These are phyloP conservation scores for Bradysia coprophila DNA, from an alignment of 1,140 invertebrate genomes.

Conservation along the genomic window DNA sequence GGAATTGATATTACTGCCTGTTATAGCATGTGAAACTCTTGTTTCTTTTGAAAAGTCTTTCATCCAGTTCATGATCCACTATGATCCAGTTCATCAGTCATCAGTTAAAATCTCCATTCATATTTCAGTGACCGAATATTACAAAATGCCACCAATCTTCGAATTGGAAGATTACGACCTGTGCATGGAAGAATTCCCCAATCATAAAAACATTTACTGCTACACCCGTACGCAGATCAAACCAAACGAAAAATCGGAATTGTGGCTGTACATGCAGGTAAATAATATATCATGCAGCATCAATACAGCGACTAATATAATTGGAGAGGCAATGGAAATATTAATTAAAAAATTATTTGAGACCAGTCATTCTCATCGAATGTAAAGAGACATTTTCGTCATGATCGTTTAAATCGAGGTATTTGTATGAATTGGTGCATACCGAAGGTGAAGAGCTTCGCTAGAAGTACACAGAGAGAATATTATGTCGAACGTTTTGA, in stretches of 20 bases:
- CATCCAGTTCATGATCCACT: too few relatives aligned
- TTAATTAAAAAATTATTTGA: too few relatives aligned
- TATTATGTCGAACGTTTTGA: slow-evolving; percentile 5
- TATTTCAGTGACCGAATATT: slow-evolving; percentile 30
- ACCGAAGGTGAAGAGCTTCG: slow-evolving; percentile 1
- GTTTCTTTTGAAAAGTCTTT: too few relatives aligned
- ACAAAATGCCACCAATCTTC: slow-evolving; percentile 26
- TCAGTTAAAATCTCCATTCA: too few relatives aligned
- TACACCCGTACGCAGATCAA: slow-evolving; percentile 25
- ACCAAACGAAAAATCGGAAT: slow-evolving; percentile 11
- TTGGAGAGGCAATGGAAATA: neutral
- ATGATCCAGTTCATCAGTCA: too few relatives aligned
- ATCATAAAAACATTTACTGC: slow-evolving; percentile 22
- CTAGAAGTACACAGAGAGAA: slow-evolving; percentile 5
- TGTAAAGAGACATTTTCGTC: slow-evolving; percentile 27
- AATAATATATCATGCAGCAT: neutral
- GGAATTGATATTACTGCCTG: too few relatives aligned
- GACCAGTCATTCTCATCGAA: slow-evolving; percentile 24
- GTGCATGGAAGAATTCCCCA: slow-evolving; percentile 19
- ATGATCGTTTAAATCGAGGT: slow-evolving; percentile 29
- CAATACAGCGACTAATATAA: neutral
- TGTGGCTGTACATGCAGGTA: slow-evolving; percentile 25
- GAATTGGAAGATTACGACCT: slow-evolving; percentile 26
- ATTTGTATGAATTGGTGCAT: slow-evolving; percentile 25
- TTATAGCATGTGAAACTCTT: too few relatives aligned